Conservation (phyloP, 1,140 invertebrate genomes). For the Coboldia fuscipes region DNA sequence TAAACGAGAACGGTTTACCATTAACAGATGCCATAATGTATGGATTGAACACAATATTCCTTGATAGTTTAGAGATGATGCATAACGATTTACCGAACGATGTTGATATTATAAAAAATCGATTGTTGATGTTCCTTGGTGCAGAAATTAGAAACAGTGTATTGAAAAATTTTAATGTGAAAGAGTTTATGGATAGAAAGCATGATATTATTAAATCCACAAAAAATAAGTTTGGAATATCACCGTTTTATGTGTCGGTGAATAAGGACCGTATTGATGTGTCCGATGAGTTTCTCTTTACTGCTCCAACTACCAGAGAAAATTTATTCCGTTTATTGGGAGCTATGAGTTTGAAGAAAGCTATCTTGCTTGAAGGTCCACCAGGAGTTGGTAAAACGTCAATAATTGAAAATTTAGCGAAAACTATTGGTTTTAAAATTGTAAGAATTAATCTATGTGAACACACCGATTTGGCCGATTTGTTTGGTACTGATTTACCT, state of each 20-base stretch:
- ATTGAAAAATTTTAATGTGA: conserved; percentile 5
- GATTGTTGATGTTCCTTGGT: too few relatives aligned
- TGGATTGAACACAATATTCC: conserved; percentile 73
- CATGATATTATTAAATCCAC: conserved; percentile 6
- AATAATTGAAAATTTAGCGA: conserved; percentile 77
- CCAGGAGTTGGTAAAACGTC: conserved; percentile 96
- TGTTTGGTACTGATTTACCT: conserved; percentile 96
- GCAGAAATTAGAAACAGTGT: conserved; percentile 9
- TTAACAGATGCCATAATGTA: conserved; percentile 54
- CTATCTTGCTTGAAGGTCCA: conserved; percentile 88
- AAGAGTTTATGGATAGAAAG: not conserved
- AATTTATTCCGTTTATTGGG: conserved; percentile 73
- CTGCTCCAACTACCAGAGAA: conserved; percentile 58
- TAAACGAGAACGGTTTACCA: conserved; percentile 23
- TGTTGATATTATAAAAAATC: conserved; percentile 12
- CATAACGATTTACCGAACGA: conserved; percentile 11
- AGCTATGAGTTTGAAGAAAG: conserved; percentile 73
- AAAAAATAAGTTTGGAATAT: conserved; percentile 34
- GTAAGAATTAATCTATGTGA: conserved; percentile 94
- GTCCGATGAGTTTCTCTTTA: conserved; percentile 38
- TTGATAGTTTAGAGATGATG: conserved; percentile 64
- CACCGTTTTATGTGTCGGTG: conserved; percentile 43
- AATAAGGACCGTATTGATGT: conserved; percentile 10
- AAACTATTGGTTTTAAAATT: conserved; percentile 57
- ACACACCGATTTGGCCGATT: conserved; percentile 93